phyloP scores from a whole-genome alignment of 1,140 invertebrate genomes.

The Caenorhabditis brenneri region DNA sequence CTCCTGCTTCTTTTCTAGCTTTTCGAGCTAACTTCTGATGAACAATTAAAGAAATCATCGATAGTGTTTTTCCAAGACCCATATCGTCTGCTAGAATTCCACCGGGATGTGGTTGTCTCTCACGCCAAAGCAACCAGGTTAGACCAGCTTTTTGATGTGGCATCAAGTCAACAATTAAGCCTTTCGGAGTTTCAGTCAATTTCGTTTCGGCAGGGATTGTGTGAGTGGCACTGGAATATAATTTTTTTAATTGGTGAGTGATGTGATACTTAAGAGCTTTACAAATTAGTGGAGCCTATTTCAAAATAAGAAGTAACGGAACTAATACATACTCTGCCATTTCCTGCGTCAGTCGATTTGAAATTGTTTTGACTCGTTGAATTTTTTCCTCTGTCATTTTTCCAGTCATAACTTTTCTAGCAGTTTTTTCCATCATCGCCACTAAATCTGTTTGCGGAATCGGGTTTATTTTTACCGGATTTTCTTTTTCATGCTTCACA shows the following conservation, averaged over 20 bases:
- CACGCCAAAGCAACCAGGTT: slow-evolving; percentile 86
- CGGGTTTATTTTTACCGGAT: background rate
- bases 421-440: background rate
- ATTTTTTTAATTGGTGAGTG: background rate
- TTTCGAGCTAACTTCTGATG: slow-evolving; percentile 67
- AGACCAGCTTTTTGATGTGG: slow-evolving; percentile 85
- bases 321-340: background rate
- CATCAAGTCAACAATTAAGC: slow-evolving; percentile 76
- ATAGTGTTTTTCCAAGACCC: slow-evolving; percentile 89
- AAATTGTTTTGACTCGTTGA: background rate
- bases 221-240: slow-evolving; percentile 57
- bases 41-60: slow-evolving; percentile 84
- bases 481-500: background rate
- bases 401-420: background rate
- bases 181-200: slow-evolving; percentile 58
- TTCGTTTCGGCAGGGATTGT: slow-evolving; percentile 55
- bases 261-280: background rate
- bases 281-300: too few relatives aligned
- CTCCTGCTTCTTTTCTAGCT: slow-evolving; percentile 40
- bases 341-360: background rate
- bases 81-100: slow-evolving; percentile 85
- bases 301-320: too few relatives aligned
- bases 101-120: slow-evolving; percentile 81
- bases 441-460: background rate
- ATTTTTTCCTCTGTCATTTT: background rate